phyloP scores from a whole-genome alignment of 2,888 invertebrate species.

The Azorinus chamasolen region DNA sequence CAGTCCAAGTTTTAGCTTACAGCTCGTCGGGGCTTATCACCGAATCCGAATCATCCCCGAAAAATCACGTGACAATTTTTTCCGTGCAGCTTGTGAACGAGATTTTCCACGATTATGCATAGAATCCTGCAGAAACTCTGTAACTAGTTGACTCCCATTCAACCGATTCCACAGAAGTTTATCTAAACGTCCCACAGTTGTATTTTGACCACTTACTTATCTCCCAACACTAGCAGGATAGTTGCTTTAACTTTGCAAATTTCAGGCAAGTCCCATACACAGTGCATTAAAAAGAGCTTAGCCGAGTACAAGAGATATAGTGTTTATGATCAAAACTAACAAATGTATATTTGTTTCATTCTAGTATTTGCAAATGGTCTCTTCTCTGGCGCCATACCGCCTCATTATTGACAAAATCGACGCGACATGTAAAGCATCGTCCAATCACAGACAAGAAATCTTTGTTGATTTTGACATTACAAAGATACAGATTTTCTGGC shows the following conservation, averaged over 20 bases:
- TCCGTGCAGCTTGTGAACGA: too few relatives aligned
- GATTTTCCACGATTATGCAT: too few relatives aligned
- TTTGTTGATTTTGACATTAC: slow-evolving; percentile 77
- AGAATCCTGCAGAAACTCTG: too few relatives aligned
- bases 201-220: too few relatives aligned
- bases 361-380: slow-evolving; percentile 51
- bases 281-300: too few relatives aligned
- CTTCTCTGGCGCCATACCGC: slow-evolving; percentile 45
- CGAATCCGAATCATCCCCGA: slow-evolving; percentile 5
- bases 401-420: slow-evolving; percentile 47
- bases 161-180: too few relatives aligned
- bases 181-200: too few relatives aligned
- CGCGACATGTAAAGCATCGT: slow-evolving; percentile 73
- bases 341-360: slow-evolving; percentile 70
- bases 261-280: too few relatives aligned
- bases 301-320: slow-evolving; percentile 52
- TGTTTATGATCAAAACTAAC: slow-evolving; percentile 61
- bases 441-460: slow-evolving; percentile 75
- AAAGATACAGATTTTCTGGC: slow-evolving; percentile 56
- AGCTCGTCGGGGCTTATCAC: slow-evolving; percentile 20
- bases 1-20: slow-evolving; percentile 11
- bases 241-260: too few relatives aligned
- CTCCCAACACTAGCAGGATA: too few relatives aligned
- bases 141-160: too few relatives aligned
- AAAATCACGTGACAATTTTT: too few relatives aligned